These are phyloP conservation scores for Phoxinus dragarum DNA, from an alignment of 2,797 vertebrate species.

Conservation along the genomic window DNA sequence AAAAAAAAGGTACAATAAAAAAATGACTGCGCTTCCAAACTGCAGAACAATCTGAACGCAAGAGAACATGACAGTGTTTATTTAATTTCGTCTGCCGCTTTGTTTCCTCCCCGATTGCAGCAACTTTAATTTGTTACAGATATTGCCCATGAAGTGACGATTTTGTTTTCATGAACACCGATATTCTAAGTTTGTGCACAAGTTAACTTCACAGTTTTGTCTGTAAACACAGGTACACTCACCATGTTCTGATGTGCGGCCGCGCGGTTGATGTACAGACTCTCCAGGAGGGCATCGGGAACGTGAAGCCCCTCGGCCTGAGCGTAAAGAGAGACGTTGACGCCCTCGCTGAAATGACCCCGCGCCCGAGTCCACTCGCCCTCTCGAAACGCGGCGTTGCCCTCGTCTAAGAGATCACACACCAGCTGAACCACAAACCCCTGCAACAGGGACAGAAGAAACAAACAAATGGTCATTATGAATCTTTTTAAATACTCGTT, in stretches of 20 bases:
- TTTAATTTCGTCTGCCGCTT: background rate
- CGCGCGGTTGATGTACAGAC: conserved; percentile 89
- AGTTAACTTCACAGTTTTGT: background rate
- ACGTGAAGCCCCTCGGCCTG: conserved; percentile 83
- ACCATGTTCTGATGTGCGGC: conserved; percentile 90
- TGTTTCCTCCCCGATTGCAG: background rate
- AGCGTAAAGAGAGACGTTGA: conserved; percentile 86
- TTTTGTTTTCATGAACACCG: background rate
- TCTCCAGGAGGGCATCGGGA: conserved; percentile 84
- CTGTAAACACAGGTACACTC: conserved; percentile 61
- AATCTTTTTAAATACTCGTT: background rate
- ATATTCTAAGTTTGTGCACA: background rate
- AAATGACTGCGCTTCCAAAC: no score
- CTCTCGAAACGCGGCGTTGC: conserved; percentile 87
- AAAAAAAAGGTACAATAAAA: no score
- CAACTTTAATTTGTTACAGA: background rate
- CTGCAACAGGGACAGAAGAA: conserved; percentile 67
- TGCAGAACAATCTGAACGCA: no score
- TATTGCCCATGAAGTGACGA: background rate
- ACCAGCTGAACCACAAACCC: conserved; percentile 89
- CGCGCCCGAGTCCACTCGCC: conserved; percentile 81
- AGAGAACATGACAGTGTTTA: background rate
- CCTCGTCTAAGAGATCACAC: conserved; percentile 90
- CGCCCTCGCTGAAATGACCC: conserved; percentile 87
- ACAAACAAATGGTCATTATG: background rate